Evolutionary conservation across 2,113 vertebrate species (phyloP), one percentile per base, ranked within the genome.

Genomic region (Melanotaenia duboulayi): DNA sequence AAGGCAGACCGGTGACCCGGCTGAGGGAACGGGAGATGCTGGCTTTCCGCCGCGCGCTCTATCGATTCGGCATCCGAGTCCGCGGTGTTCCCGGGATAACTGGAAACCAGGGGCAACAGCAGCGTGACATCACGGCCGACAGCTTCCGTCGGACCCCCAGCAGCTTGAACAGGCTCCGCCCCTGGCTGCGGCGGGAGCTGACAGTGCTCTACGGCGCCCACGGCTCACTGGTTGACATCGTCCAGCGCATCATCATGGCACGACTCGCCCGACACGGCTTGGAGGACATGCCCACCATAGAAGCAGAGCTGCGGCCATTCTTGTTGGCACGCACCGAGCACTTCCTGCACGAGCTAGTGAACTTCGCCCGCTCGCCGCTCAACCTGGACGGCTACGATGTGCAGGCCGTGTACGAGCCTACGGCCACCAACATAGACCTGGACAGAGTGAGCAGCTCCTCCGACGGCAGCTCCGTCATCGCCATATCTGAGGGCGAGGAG

Each of bases 331-430:
- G 95, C 40, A 96, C 96, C 0, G 94, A 96, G 1, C 96, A 97
- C 84, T 98, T 98, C 87, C 79, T 98, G 61, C 97, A 98, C 1
- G 96, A 98, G 73, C 94, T 98, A 75, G 91, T 96, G 56, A 95
- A 93, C 81, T 98, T 96, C 70, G 96, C 96, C 4, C 92, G 95
- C 20, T 96, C 96, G 44, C 95, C 95, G 13, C 96, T 96, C 83
- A 93, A 92, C 39, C 89, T 97, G 74, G 96, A 97, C 11, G 92
- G 87, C 0, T 97, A 97, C 6, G 97, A 98, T 74, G 91, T 95
- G 7, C 94, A 95, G 8, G 96, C 96, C 2, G 94, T 95, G 65
- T 98, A 98, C 32, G 95, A 97, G 82, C 96, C 72, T 81, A 95
- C 75, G 66, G 67, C 93, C 0, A 86, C 94, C 4, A 91, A 93